Percentiles rank a stretch among this genome's conserved stretches.
Evolutionary conservation across 2,797 vertebrate genomes (phyloP).

Genomic region (Oreochromis mossambicus): DNA sequence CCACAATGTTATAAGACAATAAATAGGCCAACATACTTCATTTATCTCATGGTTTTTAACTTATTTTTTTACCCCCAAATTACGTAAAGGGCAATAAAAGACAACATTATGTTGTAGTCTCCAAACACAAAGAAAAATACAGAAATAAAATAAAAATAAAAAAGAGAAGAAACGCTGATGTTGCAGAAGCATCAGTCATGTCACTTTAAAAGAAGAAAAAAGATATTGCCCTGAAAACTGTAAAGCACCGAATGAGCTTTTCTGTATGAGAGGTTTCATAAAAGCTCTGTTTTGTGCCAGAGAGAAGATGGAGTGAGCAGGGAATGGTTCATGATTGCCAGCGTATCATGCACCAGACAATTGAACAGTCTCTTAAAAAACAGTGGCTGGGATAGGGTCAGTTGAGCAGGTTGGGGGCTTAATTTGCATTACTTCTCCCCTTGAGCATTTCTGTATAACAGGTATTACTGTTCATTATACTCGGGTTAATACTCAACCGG

Average conservation of each 20-base stretch:
- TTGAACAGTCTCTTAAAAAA: constrained; percentile 19
- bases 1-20: not conserved
- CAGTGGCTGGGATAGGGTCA: not conserved
- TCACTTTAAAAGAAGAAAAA: not conserved
- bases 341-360: constrained; percentile 26
- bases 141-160: not conserved
- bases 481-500: constrained; percentile 31
- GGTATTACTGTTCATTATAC: constrained; percentile 6
- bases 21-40: not conserved
- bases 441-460: not conserved
- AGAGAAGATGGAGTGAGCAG: not conserved
- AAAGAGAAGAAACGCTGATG: not conserved
- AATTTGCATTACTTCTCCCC: constrained; percentile 27
- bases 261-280: constrained; percentile 23
- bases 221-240: constrained; percentile 1
- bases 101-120: not conserved
- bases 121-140: not conserved
- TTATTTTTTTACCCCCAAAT: not conserved
- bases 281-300: constrained; percentile 23
- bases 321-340: constrained; percentile 13
- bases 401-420: constrained; percentile 11
- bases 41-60: not conserved
- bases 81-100: not conserved
- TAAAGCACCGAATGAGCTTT: constrained; percentile 2
- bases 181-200: not conserved